Evolutionary conservation across 2,888 invertebrate species (phyloP), one percentile per base, ranked within the genome.

Genomic region (Lochmaea crataegi): DNA sequence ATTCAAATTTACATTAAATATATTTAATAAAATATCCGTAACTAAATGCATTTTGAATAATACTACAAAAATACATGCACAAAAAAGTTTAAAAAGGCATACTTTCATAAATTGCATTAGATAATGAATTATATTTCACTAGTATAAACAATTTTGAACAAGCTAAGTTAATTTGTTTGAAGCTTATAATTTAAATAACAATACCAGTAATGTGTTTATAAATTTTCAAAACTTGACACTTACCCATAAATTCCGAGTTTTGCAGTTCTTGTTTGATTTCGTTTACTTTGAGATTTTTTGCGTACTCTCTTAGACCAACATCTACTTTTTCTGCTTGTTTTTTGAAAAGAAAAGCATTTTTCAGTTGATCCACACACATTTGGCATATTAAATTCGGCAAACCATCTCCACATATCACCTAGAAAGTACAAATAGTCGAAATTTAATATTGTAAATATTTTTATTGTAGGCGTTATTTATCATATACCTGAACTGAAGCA

Each of bases 401-500:
- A 42, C 85, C 86, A 80, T 87, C 87, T 67, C 82, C 83, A 65
- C 73, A 78, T 65, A 84, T 84, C 68, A 89, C 86, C 86, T 88
- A 74, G 16, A 81, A 81, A 69, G 48, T 51, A 64, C 65, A 73
- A 75, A 72, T 10, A 18, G 53, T 51, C 38, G 68, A 45, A 64
- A 58, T 68, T 65, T 68, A 65, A 72, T 75, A 75, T 73, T 61
- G 74, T 68, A 74, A 73, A 71, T 67, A 71, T 71, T 73, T 71
- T 71, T 66, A 71, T 71, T 65, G 73, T 66, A 75, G 72, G 69
- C 69, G 72, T 75, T 72, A 68, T 68, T 53, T 65, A 72, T 76
- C 80, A 80, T 80, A 84, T 86, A 87, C 87, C 85, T 86, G 84
- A 74, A 87, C 82, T 77, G 86, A 82, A 74, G 86, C 82, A 82